Percentiles rank a stretch among this genome's conserved stretches.
phyloP scores from a whole-genome alignment of 2,888 invertebrate genomes.

The Xestia sexstrigata region DNA sequence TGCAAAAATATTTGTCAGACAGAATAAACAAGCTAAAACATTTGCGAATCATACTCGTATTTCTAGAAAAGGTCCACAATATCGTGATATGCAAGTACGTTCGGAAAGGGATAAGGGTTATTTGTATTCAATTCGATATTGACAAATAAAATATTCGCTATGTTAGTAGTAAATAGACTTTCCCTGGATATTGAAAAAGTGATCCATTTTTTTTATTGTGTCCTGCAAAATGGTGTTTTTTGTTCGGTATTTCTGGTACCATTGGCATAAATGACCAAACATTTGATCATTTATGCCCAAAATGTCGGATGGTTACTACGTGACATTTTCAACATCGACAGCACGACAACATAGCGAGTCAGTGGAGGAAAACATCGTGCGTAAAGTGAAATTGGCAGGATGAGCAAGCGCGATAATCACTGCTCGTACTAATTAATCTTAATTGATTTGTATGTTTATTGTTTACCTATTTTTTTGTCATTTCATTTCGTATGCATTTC shows the following conservation, averaged over 20 bases:
- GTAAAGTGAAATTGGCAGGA: no score
- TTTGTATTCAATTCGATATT: slow-evolving; percentile 60
- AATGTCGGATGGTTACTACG: not conserved
- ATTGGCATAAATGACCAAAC: no score
- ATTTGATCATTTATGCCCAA: not conserved
- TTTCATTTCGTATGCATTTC: no score
- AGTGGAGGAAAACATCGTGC: no score
- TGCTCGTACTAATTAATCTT: not conserved
- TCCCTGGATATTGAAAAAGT: slow-evolving; percentile 20
- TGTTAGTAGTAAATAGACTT: slow-evolving; percentile 22
- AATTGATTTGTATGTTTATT: not conserved
- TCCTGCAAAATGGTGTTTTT: not conserved
- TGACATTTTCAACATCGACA: no score
- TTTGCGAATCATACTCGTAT: slow-evolving; percentile 39
- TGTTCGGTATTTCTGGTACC: slow-evolving; percentile 2
- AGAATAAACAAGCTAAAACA: slow-evolving; percentile 30
- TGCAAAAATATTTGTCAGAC: slow-evolving; percentile 34
- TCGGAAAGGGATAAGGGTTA: slow-evolving; percentile 46
- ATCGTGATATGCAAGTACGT: slow-evolving; percentile 32
- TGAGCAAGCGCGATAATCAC: no score
- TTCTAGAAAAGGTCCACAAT: slow-evolving; percentile 36
- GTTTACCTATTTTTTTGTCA: no score
- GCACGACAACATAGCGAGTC: no score
- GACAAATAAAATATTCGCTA: slow-evolving; percentile 44
- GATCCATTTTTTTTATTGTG: not conserved